Percentiles rank a stretch among this genome's conserved stretches.
Conservation (phyloP, 35 echinoderm and acorn worm genomes). For the Nesometra sesokonis region DNA sequence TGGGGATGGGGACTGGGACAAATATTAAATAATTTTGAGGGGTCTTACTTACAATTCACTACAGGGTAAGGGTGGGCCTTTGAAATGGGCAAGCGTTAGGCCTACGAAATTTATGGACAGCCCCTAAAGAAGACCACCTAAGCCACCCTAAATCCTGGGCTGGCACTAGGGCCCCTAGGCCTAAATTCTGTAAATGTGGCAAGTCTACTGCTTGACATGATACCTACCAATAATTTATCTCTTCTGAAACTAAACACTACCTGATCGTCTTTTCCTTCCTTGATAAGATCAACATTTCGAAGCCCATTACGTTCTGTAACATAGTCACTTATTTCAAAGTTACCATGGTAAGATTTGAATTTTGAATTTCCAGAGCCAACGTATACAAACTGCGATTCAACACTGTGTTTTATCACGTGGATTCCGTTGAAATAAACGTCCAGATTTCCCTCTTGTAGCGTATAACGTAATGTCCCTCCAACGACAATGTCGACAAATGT, state of each 20-base stretch:
- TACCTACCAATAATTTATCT: neutral
- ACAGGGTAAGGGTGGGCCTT: no score
- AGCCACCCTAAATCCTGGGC: neutral
- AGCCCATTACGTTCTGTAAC: conserved; percentile 45
- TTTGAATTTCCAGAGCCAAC: conserved; percentile 30
- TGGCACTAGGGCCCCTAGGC: conserved; percentile 3
- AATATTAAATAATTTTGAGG: no score
- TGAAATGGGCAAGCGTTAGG: no score
- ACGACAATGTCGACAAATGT: no score
- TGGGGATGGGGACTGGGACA: no score
- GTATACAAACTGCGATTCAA: conserved; percentile 49
- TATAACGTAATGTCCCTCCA: neutral
- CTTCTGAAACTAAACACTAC: neutral
- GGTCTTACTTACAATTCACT: no score
- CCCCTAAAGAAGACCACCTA: no score
- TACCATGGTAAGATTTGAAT: conserved; percentile 37
- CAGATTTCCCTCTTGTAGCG: neutral
- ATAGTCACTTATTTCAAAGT: conserved; percentile 65
- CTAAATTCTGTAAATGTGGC: conserved; percentile 24
- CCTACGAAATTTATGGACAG: no score
- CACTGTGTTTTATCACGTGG: conserved; percentile 42
- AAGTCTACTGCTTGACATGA: no score
- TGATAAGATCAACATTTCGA: neutral
- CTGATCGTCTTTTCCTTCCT: neutral
- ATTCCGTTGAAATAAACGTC: neutral